Base-by-base conservation (phyloP, 2,888 invertebrate genomes). In the Eristalinus sepulchralis region DNA sequence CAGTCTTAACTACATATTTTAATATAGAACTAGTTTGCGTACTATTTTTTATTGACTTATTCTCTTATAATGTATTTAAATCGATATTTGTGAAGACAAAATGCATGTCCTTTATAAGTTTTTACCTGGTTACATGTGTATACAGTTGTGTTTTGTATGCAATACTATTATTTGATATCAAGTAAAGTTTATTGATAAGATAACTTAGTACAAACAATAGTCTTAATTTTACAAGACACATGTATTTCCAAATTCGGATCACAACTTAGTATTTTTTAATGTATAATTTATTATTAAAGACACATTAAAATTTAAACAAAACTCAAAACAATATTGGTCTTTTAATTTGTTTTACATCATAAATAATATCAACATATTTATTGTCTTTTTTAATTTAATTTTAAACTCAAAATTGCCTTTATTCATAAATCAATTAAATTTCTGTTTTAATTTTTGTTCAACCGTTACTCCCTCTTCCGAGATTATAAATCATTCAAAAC, bases 121-220 rank as follows among this genome's bases (percentile, higher is more conserved):
- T 27, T 64, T 5, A 57, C 57, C 31, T 5, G 20, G 36, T 47
- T 55, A 27, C 13, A 63, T 76, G 13, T 70, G 34, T 57, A 27
- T 31, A 9, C n/a, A 59, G n/a, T n/a, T 60, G 13, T 31, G 60
- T 47, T 39, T 47, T 47, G 1, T n/a, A n/a, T 47, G 39, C 36
- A 59, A 24, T 60, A 9, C 13, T 60, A 60, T 47, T 3, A 24
- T 67, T 47, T 17, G 17, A 77, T 53, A 66, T 39, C 53, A 47
- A 59, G 22, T 66, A 62, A 68, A 75, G 17, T 27, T 63, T 34
- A 80, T 57, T 60, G 55, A 53, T 60, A 73, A 39, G 10, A 27
- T 60, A 68, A 57, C 70, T 59, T 64, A 88, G 88, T 88, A 88
- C 87, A 88, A 88, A 83, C 88, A 86, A 86, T 80, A 83, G 83